Evolutionary conservation across 2,113 vertebrate genomes (phyloP), one percentile per base, ranked within the genome.

Genomic region (Psilopsiagon aurifrons): DNA sequence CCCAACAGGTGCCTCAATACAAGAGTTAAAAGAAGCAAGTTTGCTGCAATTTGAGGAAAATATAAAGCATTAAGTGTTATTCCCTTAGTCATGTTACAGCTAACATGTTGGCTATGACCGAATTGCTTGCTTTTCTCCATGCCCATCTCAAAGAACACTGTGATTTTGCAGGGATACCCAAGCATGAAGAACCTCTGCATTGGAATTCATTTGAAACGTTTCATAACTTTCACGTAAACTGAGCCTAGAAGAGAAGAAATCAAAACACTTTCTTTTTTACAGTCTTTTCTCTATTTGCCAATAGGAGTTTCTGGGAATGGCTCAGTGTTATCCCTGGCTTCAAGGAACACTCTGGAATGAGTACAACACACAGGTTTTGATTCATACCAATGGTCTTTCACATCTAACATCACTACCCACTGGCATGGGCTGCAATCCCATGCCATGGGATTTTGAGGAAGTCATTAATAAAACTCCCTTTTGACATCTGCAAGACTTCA

Each of bases 401-500:
- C 57, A 51, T 86, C 41, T 51, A 66, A 80, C 20, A 75, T 17
- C 7, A 3, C 59, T 76, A 71, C 67, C 24, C 41, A 62, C 35
- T 3, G 1, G 23, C 73, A 90, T 13, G 27, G 22, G 27, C 39
- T 69, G 49, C 77, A 86, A 13, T 63, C 35, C 44, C 62, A 59
- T 59, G 57, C 14, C 33, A 59, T 59, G 57, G 57, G 49, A 52
- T 69, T 83, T 54, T 73, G 86, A 87, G 43, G 31, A 86, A 87
- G 8, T 47, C 46, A 47, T 52, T 60, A 93, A 62, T 37, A 92
- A 83, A 94, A 81, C n/a, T 70, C 8, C 0, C 41, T 74, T 93
- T 68, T 84, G 86, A 66, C 81, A 88, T 71, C 79, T 88, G 52
- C 51, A 81, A 74, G 83, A 55, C 35, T 92, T 94, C 83, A 94